These are phyloP conservation scores for Abrostola triplasia DNA, from an alignment of 2,888 invertebrate genomes.

Conservation along the genomic window DNA sequence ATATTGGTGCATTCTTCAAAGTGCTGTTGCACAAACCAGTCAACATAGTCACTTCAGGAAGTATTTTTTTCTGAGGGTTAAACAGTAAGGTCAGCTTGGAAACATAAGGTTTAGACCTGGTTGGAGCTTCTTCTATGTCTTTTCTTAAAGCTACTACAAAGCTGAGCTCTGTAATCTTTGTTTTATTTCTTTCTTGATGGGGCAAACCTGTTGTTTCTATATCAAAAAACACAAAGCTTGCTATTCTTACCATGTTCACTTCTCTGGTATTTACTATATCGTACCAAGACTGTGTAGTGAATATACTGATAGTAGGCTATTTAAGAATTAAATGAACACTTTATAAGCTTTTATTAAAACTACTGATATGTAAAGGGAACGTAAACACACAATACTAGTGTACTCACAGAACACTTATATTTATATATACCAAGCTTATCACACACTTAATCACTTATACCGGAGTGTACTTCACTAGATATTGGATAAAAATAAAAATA, in stretches of 20 bases:
- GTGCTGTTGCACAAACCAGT: slow-evolving; percentile 91
- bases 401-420: too few relatives aligned
- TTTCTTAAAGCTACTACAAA: slow-evolving; percentile 89
- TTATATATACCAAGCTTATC: too few relatives aligned
- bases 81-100: slow-evolving; percentile 92
- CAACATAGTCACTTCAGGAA: slow-evolving; percentile 74
- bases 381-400: too few relatives aligned
- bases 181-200: slow-evolving; percentile 79
- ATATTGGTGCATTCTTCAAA: slow-evolving; percentile 89
- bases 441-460: too few relatives aligned
- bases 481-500: too few relatives aligned
- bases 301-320: too few relatives aligned
- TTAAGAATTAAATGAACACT: too few relatives aligned
- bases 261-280: not conserved
- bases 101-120: slow-evolving; percentile 86
- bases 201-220: slow-evolving; percentile 92
- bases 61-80: slow-evolving; percentile 89
- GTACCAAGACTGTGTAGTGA: too few relatives aligned
- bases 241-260: slow-evolving; percentile 67
- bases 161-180: slow-evolving; percentile 92
- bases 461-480: too few relatives aligned
- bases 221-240: slow-evolving; percentile 91
- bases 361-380: too few relatives aligned
- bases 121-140: slow-evolving; percentile 74
- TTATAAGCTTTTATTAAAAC: too few relatives aligned